Base-by-base conservation (phyloP, 2,888 invertebrate genomes). In the Syrista parreyssii region DNA sequence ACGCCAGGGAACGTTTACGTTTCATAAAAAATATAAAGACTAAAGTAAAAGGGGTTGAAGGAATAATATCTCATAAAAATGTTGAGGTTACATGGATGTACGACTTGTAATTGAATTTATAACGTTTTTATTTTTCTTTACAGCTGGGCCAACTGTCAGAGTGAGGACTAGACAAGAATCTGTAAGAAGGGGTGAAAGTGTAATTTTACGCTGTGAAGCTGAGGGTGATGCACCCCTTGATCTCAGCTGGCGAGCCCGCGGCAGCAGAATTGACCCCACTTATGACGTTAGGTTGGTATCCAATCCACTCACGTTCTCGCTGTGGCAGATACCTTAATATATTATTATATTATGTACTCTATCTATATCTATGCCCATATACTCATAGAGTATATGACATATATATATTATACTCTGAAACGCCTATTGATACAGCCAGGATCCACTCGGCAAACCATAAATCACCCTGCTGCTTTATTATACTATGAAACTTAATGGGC, bases 181-280 rank as follows among this genome's bases (percentile, higher is more conserved):
- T 1, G 93, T 93, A 33, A 91, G 93, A 36, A 91, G 93, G 76
- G 93, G 93, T 23, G 93, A 93, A 85, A 91, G 92, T 78, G 92
- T 92, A 4, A 92, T 92, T 23, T 81, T 93, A 33, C 91, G 92
- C 15, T 93, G 93, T 82, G 93, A 93, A 80, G 93, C 93, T 3
- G 92, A 92, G 79, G 93, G 93, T 32, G 93, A 93, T 86, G 91
- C 92, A 74, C 93, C 93, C 3, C 87, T 93, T 71, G 92, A 93
- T 79, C 91, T 93, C 75, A 92, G 92, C 40, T 93, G 93, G 93
- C 91, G 92, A 72, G 89, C 89, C 77, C 88, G 91, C 71, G 92
- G 93, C 23, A 92, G 92, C 85, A 91, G 91, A 68, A 91, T 93
- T 76, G 92, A 92, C 86, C 92, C 92, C 15, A 91, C 92, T 68